Percentiles rank a stretch among this genome's conserved stretches.
These are phyloP conservation scores for Caenorhabditis afra DNA, from an alignment of 2,888 invertebrate species.

Conservation along the genomic window DNA sequence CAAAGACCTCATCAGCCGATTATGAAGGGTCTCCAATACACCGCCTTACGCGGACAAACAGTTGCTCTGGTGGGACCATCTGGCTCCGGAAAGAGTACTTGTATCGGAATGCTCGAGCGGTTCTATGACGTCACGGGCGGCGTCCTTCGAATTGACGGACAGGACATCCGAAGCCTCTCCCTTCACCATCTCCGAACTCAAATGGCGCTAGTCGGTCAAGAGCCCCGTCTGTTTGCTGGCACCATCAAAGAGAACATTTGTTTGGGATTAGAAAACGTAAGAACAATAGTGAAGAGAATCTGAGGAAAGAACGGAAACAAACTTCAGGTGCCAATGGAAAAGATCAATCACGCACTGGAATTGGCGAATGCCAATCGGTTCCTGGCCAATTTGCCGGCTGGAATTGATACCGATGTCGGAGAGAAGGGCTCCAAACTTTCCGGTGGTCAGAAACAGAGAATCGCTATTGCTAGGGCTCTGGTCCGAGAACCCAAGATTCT, in stretches of 20 bases:
- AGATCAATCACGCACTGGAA: slow-evolving; percentile 68
- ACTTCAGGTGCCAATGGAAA: slow-evolving; percentile 64
- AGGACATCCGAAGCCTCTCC: slow-evolving; percentile 85
- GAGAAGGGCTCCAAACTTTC: slow-evolving; percentile 88
- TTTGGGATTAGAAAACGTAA: slow-evolving; percentile 84
- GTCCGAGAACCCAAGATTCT: slow-evolving; percentile 65
- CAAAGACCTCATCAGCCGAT: slow-evolving; percentile 74
- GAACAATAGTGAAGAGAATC: slow-evolving; percentile 8
- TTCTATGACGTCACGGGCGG: slow-evolving; percentile 89
- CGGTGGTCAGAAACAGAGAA: slow-evolving; percentile 91
- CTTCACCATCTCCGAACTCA: slow-evolving; percentile 86
- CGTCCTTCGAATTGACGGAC: slow-evolving; percentile 79
- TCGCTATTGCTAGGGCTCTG: slow-evolving; percentile 86
- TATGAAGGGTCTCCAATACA: slow-evolving; percentile 79
- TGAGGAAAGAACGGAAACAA: slow-evolving; percentile 17
- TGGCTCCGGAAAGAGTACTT: slow-evolving; percentile 92
- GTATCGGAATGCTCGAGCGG: slow-evolving; percentile 88
- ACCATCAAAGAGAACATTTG: slow-evolving; percentile 92
- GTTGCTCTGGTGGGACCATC: slow-evolving; percentile 84
- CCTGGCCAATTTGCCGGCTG: slow-evolving; percentile 68
- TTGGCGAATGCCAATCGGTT: slow-evolving; percentile 69
- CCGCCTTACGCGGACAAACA: slow-evolving; percentile 79
- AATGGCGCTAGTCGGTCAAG: slow-evolving; percentile 93
- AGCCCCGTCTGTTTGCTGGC: slow-evolving; percentile 90
- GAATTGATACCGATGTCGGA: slow-evolving; percentile 71